A percentile compares a stretch with the other conserved stretches of the same genome.
Evolutionary conservation across 2,113 vertebrate species (phyloP).

Genomic region (Hypanus sabinus): DNA sequence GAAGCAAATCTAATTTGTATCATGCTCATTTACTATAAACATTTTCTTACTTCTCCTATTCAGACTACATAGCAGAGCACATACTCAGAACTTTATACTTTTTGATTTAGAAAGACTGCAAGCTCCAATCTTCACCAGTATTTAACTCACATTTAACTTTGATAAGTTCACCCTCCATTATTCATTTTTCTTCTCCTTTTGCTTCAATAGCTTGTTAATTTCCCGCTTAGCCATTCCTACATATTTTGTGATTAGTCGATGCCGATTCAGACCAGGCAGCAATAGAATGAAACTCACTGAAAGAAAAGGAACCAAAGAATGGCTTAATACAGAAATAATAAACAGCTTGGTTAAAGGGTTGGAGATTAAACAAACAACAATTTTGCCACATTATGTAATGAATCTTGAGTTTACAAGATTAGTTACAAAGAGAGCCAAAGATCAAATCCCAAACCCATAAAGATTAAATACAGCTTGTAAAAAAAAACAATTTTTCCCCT

Average conservation of each 20-base stretch:
- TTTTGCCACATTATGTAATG: neutral
- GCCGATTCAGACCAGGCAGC: slow-evolving; percentile 90
- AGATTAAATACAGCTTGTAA: neutral
- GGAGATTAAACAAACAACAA: neutral
- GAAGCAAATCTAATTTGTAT: slow-evolving; percentile 17
- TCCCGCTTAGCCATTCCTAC: slow-evolving; percentile 87
- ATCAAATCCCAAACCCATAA: neutral
- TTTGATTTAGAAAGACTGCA: neutral
- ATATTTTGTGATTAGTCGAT: slow-evolving; percentile 85
- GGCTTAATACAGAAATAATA: neutral
- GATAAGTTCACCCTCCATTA: slow-evolving; percentile 48
- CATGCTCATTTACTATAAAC: neutral
- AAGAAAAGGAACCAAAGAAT: neutral
- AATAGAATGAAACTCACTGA: slow-evolving; percentile 81
- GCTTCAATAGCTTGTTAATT: slow-evolving; percentile 94
- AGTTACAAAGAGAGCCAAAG: neutral
- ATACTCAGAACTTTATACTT: neutral
- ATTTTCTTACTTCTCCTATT: neutral
- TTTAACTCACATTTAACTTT: neutral
- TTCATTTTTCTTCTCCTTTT: slow-evolving; percentile 97
- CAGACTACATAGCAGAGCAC: slow-evolving; percentile 7
- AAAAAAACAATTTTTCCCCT: neutral
- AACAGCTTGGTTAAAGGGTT: neutral
- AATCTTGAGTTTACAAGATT: neutral
- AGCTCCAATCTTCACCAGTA: slow-evolving; percentile 12